Conservation (phyloP, 1,140 invertebrate species). For the Brachionus manjavacas region DNA sequence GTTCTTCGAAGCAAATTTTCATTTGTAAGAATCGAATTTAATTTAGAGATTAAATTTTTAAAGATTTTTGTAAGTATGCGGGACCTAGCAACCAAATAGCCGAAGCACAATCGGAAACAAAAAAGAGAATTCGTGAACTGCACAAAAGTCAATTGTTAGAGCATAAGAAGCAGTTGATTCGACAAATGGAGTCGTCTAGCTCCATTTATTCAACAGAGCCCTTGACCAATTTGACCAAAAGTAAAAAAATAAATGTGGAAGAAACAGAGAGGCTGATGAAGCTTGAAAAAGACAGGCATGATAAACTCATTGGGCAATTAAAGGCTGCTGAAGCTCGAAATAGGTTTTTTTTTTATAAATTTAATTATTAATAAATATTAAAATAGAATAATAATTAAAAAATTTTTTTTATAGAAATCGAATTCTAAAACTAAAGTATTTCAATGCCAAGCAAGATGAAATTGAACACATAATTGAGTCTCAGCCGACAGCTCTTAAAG, state of each 20-base stretch:
- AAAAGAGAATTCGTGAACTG: background rate
- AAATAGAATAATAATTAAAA: no score
- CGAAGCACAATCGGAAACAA: background rate
- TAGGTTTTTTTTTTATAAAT: background rate
- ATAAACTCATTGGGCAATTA: constrained; percentile 30
- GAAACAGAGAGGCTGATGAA: constrained; percentile 9
- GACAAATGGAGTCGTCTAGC: background rate
- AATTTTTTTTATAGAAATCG: background rate
- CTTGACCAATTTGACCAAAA: background rate
- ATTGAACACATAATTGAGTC: constrained; percentile 30
- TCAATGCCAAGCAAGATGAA: constrained; percentile 27
- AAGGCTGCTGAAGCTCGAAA: constrained; percentile 42
- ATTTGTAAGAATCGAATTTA: background rate
- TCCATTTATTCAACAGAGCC: background rate
- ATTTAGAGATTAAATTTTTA: background rate
- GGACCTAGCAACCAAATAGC: background rate
- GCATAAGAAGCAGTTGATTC: background rate
- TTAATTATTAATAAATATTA: background rate
- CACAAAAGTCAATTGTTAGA: background rate
- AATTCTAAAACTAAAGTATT: constrained; percentile 9
- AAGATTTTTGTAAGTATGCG: background rate
- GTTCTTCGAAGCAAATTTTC: constrained; percentile 2
- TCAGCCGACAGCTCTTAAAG: constrained; percentile 14
- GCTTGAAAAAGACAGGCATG: constrained; percentile 31
- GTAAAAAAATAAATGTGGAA: constrained; percentile 2